Percentiles rank a stretch among this genome's conserved stretches.
These are phyloP conservation scores for Agrilus cyanescens DNA, from an alignment of 2,888 invertebrate species.

Conservation along the genomic window DNA sequence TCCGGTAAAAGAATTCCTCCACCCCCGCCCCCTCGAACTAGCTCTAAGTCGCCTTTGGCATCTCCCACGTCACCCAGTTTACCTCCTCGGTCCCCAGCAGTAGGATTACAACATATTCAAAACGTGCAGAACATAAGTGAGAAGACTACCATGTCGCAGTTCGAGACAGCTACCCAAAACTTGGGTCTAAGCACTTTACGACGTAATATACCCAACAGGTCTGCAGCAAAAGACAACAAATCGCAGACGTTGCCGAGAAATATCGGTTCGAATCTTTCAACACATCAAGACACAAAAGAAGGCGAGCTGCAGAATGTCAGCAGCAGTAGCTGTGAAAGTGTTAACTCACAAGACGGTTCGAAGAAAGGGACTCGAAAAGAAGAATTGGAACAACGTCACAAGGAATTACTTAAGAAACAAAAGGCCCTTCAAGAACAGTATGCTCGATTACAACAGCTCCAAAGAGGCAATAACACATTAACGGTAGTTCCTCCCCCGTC, in stretches of 20 bases:
- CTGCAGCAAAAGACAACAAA: constrained; percentile 31
- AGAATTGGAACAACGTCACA: constrained; percentile 75
- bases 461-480: constrained; percentile 58
- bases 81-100: constrained; percentile 44
- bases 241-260: constrained; percentile 35
- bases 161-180: constrained; percentile 35
- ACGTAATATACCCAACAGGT: constrained; percentile 30
- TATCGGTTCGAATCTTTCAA: constrained; percentile 31
- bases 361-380: constrained; percentile 51
- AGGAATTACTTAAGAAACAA: constrained; percentile 78
- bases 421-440: constrained; percentile 85
- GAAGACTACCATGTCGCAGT: constrained; percentile 30
- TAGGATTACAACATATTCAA: constrained; percentile 33
- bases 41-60: constrained; percentile 75
- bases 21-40: constrained; percentile 86
- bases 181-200: constrained; percentile 35
- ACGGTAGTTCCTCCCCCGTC: constrained; percentile 52
- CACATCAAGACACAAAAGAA: constrained; percentile 20
- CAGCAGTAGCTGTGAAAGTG: constrained; percentile 66
- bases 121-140: constrained; percentile 34
- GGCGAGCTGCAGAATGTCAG: constrained; percentile 28
- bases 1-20: constrained; percentile 70
- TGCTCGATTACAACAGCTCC: constrained; percentile 76
- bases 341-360: constrained; percentile 60
- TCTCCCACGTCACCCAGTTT: constrained; percentile 68